Evolutionary conservation across 1,140 invertebrate genomes (phyloP), one percentile per base, ranked within the genome.

Genomic region (Solenopsis fugax): DNA sequence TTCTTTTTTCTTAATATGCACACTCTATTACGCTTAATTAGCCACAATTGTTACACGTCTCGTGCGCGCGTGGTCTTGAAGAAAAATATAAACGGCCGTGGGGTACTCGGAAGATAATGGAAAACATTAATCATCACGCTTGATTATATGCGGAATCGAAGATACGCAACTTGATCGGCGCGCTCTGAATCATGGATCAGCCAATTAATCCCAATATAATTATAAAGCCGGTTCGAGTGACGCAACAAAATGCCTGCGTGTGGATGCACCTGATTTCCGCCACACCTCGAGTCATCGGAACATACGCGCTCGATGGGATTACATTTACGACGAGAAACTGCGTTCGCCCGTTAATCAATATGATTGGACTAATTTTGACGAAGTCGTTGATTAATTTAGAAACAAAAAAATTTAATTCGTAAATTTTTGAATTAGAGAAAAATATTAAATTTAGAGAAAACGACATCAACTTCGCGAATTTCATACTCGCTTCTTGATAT

Each of bases 121-220:
- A 21, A 78, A 34, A 50, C 21, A 50, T 41, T 24, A 77, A 48
- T 60, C 41, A 12, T 60, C 56, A 7, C 48, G n/a, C 18, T 65
- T 10, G 34, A 34, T 48, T 48, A 45, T 18, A 9, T 21, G 62
- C 62, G 62, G 48, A 67, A 80, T 52, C 12, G 7, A 9, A 56
- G 48, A 56, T 6, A 9, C 16, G 12, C 10, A 6, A 13, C 10
- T 24, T 16, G n/a, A 37, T 69, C 34, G 29, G n/a, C 9, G 41
- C 48, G 34, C 34, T 56, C 34, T 54, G 21, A 81, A 69, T 81
- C 62, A 37, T 52, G 12, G 24, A 56, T 71, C 65, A 52, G 29
- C 41, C 62, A 56, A 54, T 71, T 81, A 81, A 71, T 81, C 34
- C 64, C 48, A 81, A 71, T 71, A 81, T 81, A 81, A 81, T 81